Evolutionary conservation across 2,888 invertebrate genomes (phyloP).

Genomic region (Nemapogon koenigi): DNA sequence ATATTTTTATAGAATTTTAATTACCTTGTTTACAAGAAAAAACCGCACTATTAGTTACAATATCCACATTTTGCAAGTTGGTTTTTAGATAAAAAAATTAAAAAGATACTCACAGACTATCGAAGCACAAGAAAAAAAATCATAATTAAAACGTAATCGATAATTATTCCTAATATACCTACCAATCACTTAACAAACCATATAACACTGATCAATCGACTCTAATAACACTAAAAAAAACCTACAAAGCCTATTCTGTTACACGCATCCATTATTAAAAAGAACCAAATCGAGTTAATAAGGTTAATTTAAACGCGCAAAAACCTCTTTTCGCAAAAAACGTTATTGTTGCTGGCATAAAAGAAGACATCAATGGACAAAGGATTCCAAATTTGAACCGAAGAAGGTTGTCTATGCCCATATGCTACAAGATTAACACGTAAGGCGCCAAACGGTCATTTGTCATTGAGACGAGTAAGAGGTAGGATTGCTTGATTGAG

Average conservation of each 20-base stretch:
- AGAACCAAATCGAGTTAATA: slow-evolving; percentile 28
- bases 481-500: slow-evolving; percentile 48
- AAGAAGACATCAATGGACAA: slow-evolving; percentile 55
- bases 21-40: too few relatives aligned
- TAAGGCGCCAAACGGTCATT: slow-evolving; percentile 47
- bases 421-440: slow-evolving; percentile 56
- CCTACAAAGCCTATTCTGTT: slow-evolving; percentile 37
- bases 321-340: slow-evolving; percentile 51
- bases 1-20: too few relatives aligned
- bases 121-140: too few relatives aligned
- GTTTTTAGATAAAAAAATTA: too few relatives aligned
- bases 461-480: slow-evolving; percentile 36
- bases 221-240: slow-evolving; percentile 42
- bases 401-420: slow-evolving; percentile 44
- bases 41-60: too few relatives aligned
- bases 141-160: too few relatives aligned
- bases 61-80: too few relatives aligned
- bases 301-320: slow-evolving; percentile 43
- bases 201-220: too few relatives aligned
- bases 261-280: slow-evolving; percentile 41
- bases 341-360: slow-evolving; percentile 49
- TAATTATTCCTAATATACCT: too few relatives aligned
- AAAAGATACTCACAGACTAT: too few relatives aligned
- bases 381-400: slow-evolving; percentile 39
- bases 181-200: too few relatives aligned